Percentiles rank a stretch among this genome's conserved stretches.
Evolutionary conservation across 2,113 vertebrate genomes (phyloP).

Genomic region (Telmatochromis sp.): DNA sequence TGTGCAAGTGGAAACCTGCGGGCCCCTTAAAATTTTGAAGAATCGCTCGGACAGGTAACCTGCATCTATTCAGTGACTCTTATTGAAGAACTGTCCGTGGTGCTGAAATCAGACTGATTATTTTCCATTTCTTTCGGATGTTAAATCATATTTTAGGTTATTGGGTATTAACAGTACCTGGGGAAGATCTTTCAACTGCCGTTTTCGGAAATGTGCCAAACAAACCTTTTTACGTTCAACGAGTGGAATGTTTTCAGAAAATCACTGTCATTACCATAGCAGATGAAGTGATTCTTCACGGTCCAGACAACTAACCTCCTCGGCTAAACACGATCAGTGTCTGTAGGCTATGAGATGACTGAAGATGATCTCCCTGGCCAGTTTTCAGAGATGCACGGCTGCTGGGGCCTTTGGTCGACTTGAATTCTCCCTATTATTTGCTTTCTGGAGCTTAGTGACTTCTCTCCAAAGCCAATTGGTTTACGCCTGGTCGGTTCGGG

Average conservation of each 20-base stretch:
- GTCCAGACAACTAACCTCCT: neutral
- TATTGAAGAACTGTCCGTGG: conserved; percentile 63
- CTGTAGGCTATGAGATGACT: neutral
- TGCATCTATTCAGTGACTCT: neutral
- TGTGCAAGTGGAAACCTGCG: neutral
- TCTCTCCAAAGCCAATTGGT: conserved; percentile 57
- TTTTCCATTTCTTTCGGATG: neutral
- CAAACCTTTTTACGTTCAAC: neutral
- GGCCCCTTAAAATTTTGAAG: neutral
- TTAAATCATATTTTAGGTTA: neutral
- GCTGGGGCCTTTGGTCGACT: conserved; percentile 24
- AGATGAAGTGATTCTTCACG: neutral
- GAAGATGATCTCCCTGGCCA: conserved; percentile 11
- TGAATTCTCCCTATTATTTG: conserved; percentile 51
- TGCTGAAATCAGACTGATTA: conserved; percentile 53
- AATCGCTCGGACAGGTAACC: conserved; percentile 25
- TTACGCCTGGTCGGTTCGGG: conserved; percentile 36
- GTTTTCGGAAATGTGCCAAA: neutral
- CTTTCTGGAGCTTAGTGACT: conserved; percentile 63
- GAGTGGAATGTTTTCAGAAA: neutral
- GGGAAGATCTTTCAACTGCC: neutral
- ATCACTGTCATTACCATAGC: neutral
- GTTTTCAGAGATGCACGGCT: conserved; percentile 39
- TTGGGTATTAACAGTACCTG: neutral
- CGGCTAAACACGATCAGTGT: neutral